A percentile compares a stretch with the other conserved stretches of the same genome.
phyloP scores from a whole-genome alignment of 1,140 invertebrate genomes.

The Venturia canescens region DNA sequence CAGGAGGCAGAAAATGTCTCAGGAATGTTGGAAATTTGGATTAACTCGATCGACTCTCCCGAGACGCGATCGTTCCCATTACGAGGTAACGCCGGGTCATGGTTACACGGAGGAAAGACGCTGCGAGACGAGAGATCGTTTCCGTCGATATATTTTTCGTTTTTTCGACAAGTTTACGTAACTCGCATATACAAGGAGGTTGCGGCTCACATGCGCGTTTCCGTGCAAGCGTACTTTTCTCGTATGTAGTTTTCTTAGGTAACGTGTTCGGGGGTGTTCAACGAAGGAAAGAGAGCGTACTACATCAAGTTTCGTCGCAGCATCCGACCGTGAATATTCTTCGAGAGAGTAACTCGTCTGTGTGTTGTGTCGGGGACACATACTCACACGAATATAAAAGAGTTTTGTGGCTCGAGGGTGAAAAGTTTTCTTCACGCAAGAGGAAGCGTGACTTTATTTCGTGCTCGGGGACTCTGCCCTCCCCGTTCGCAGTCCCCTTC shows the following conservation, averaged over 20 bases:
- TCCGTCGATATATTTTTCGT: no score
- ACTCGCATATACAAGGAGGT: no score
- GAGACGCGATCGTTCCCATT: no score
- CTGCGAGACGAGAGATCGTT: no score
- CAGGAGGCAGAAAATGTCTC: no score
- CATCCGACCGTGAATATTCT: constrained; percentile 42
- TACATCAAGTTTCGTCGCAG: constrained; percentile 27
- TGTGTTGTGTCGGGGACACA: neutral
- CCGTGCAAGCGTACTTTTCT: neutral
- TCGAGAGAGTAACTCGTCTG: neutral
- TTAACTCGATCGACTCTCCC: no score
- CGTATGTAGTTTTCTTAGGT: neutral
- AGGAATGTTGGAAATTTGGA: no score
- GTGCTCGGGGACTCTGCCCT: constrained; percentile 29
- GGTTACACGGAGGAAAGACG: no score
- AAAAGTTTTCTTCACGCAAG: constrained; percentile 18
- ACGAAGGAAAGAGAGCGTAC: constrained; percentile 18
- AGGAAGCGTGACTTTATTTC: constrained; percentile 9
- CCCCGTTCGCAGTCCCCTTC: neutral
- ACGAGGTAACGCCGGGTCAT: no score
- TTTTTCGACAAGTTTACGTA: no score
- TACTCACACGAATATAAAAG: neutral
- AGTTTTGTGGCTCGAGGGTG: neutral
- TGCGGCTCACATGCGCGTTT: neutral
- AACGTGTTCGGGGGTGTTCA: neutral